Conservation (phyloP, 2,888 invertebrate species). For the Cephus runcator region DNA sequence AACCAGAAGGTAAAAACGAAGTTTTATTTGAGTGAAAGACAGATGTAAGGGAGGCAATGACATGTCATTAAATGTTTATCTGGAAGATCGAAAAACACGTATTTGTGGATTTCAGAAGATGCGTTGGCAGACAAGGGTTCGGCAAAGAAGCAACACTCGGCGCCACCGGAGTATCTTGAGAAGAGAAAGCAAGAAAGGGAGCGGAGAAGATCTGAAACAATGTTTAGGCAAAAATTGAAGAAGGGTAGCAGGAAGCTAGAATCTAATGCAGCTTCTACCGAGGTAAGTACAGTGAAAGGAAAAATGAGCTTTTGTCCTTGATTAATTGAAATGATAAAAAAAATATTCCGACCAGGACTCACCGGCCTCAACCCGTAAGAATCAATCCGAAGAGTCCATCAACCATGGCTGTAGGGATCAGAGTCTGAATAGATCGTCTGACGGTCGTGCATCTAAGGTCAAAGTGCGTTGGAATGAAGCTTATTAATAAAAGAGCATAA, state of each 20-base stretch:
- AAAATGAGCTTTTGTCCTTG: constrained; percentile 29
- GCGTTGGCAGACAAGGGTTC: constrained; percentile 73
- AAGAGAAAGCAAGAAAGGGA: constrained; percentile 81
- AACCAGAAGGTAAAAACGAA: constrained; percentile 71
- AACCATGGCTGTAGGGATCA: constrained; percentile 45
- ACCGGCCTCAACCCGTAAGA: constrained; percentile 50
- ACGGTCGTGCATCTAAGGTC: constrained; percentile 57
- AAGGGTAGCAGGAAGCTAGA: constrained; percentile 68
- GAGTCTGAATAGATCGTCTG: constrained; percentile 51
- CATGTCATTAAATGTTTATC: neutral
- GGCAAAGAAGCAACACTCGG: constrained; percentile 81
- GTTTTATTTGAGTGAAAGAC: neutral
- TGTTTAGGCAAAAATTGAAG: constrained; percentile 71
- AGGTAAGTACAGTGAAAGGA: constrained; percentile 55
- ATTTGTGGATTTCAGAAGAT: constrained; percentile 68
- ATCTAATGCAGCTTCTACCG: constrained; percentile 41
- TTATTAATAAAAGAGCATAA: neutral
- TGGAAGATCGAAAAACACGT: neutral
- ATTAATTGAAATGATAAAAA: neutral
- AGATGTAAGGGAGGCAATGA: neutral
- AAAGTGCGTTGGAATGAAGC: constrained; percentile 38
- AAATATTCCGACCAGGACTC: constrained; percentile 44
- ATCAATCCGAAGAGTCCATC: constrained; percentile 44
- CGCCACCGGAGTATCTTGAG: constrained; percentile 88
- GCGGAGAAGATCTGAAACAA: constrained; percentile 74